Conservation (phyloP, 1,140 invertebrate genomes). For the Trinorchestia longiramus region DNA sequence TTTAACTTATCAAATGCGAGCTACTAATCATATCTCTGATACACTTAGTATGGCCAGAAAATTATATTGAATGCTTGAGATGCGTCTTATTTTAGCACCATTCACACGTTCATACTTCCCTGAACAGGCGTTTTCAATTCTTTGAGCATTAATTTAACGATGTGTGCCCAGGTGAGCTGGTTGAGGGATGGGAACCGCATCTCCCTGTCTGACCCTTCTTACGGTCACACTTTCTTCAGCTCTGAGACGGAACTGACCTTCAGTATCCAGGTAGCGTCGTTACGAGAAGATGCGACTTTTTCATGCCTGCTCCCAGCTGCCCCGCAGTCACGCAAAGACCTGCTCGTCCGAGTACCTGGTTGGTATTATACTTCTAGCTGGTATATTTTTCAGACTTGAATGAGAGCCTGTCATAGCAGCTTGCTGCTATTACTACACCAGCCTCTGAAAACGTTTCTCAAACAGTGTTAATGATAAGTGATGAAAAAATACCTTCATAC, state of each 20-base stretch:
- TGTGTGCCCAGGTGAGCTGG: slow-evolving; percentile 2
- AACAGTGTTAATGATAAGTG: no score
- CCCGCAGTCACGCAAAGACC: slow-evolving; percentile 24
- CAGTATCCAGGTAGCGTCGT: slow-evolving; percentile 20
- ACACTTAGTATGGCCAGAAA: no score
- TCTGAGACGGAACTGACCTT: slow-evolving; percentile 15
- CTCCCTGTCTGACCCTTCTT: slow-evolving; percentile 12
- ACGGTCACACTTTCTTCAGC: slow-evolving; percentile 40
- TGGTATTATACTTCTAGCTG: background rate
- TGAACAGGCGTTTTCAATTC: no score
- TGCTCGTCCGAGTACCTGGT: slow-evolving; percentile 34
- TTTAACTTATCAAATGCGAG: no score
- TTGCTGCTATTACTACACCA: background rate
- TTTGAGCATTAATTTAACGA: no score
- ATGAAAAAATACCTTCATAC: no score
- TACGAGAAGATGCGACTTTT: slow-evolving; percentile 16
- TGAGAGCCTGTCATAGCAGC: background rate
- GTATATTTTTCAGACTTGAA: background rate
- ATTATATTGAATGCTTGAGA: no score
- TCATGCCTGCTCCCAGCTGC: slow-evolving; percentile 12
- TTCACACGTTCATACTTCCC: no score
- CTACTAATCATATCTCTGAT: no score
- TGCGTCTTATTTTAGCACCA: no score
- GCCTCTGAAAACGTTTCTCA: background rate
- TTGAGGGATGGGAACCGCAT: slow-evolving; percentile 22